Base-by-base conservation (phyloP, 2,888 invertebrate genomes). In the Philopedon plagiatum region DNA sequence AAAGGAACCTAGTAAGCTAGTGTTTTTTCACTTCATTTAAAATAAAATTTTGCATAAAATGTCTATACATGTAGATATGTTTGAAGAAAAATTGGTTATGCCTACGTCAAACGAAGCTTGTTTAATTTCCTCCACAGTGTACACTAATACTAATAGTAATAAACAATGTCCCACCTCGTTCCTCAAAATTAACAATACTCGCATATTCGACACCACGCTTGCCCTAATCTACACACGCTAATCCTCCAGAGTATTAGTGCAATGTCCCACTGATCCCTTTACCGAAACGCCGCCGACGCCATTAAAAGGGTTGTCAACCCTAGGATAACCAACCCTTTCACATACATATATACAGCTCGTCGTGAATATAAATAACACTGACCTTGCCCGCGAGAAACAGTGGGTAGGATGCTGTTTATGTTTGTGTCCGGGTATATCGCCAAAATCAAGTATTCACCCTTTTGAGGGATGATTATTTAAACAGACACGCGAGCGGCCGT, bases 211-310 rank as follows among this genome's bases (percentile, higher is more conserved):
- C 26, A 26, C 41, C 62, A 49, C 49, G 34, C 32, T 49, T 49
- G 13, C 49, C 49, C 49, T 62, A 46, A 61, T 61, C 29, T 46
- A 44, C 46, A 26, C 41, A 46, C 29, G 62, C 18, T 62, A 62
- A 62, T 32, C 64, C 64, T 34, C 54, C 23, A 23, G 29, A 64
- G 51, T 0, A 34, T 51, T 54, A 32, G 29, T 26, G 61, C 61
- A 41, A 60, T 60, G 68, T 39, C 41, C 61, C 61, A 68, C 68
- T 68, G 39, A 68, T 68, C 61, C 68, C 68, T 68, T 68, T 68
- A 61, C 61, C n/a, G 15, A 26, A 39, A 39, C 61, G 23, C 58
- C 66, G 56, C 18, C 66, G 60, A 11, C 66, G 66, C 49, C 66
- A 67, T 60, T 61, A 61, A 61, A 54, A 39, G 68, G 68, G 61